These are phyloP conservation scores for Dipodomys spectabilis DNA, from an alignment of 2,113 vertebrate species.

Conservation along the genomic window DNA sequence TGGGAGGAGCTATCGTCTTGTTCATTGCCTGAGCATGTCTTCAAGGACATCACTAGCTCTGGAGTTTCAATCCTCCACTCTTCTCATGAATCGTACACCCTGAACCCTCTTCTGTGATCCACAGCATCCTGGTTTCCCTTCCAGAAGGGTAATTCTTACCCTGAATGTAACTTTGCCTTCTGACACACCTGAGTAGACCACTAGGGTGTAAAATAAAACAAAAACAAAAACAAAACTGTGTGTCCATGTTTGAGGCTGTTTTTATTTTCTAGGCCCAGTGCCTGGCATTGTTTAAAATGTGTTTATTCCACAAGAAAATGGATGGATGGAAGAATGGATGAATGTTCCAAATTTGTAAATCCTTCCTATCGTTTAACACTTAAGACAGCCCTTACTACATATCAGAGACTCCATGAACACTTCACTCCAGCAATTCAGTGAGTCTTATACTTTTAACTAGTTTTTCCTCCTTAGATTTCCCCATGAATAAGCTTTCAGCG, in stretches of 20 bases:
- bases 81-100: not conserved
- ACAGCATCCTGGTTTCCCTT: not conserved
- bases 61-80: not conserved
- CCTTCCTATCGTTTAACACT: not conserved
- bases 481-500: not conserved
- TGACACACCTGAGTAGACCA: not conserved
- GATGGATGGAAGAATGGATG: not conserved
- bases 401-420: slow-evolving; percentile 20
- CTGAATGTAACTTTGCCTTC: not conserved
- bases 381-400: slow-evolving; percentile 13
- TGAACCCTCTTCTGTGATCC: not conserved
- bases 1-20: not conserved
- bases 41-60: not conserved
- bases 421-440: not conserved
- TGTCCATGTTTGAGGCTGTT: not conserved
- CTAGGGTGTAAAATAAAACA: not conserved
- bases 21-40: not conserved
- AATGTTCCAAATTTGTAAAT: not conserved
- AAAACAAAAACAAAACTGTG: too few species aligned
- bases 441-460: not conserved
- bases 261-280: not conserved
- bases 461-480: slow-evolving; percentile 21
- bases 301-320: not conserved
- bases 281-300: not conserved
- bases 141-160: not conserved